A percentile compares a stretch with the other conserved stretches of the same genome.
Conservation (phyloP, 2,113 vertebrate genomes). For the Muscicapa adusta region DNA sequence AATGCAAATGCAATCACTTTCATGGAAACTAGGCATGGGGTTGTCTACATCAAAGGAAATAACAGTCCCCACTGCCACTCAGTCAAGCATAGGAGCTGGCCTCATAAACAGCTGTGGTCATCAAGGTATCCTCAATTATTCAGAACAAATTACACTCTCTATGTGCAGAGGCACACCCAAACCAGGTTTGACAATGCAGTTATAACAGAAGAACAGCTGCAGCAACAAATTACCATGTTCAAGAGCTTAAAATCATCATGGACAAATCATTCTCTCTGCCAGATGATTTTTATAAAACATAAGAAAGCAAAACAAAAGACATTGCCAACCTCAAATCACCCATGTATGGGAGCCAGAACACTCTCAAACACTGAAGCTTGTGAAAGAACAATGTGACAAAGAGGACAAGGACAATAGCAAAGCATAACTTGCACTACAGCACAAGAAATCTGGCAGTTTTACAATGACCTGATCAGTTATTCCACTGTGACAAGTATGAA, state of each 20-base stretch:
- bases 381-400: conserved; percentile 12
- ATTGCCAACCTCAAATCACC: conserved; percentile 2
- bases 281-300: conserved; percentile 1
- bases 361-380: background rate
- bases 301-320: conserved; percentile 20
- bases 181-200: background rate
- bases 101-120: background rate
- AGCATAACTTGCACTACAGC: conserved; percentile 1
- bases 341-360: background rate
- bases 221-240: conserved; percentile 4
- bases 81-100: background rate
- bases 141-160: background rate
- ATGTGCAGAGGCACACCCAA: background rate
- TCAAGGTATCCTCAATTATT: conserved; percentile 37
- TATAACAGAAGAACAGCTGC: background rate
- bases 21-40: background rate
- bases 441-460: background rate
- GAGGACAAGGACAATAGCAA: conserved; percentile 4
- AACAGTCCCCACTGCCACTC: background rate
- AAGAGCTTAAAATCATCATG: background rate
- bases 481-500: background rate
- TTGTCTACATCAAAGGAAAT: background rate
- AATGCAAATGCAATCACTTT: conserved; percentile 29
- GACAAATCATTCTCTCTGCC: background rate
- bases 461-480: background rate